Base-by-base conservation (phyloP, 2,797 vertebrate species). In the Ambastaia sidthimunki region DNA sequence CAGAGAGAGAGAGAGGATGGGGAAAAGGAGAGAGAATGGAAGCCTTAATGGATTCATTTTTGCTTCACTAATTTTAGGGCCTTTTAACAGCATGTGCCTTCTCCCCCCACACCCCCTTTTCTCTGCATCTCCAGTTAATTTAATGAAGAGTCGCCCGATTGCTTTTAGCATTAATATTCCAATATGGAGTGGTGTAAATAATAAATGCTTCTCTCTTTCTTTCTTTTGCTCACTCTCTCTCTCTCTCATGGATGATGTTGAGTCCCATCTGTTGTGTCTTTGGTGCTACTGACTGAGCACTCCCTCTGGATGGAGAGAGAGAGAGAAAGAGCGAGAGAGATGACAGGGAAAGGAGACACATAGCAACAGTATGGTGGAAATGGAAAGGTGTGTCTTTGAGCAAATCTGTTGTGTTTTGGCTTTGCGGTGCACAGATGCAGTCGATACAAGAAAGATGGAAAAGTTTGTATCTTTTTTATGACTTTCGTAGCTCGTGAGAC, bases 81-180 rank as follows among this genome's bases (percentile, higher is more conserved):
- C 90, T 93, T 93, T 94, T 93, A 93, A 93, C 91, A 89, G 88
- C 90, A 86, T 89, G 86, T 88, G 86, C 85, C 85, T 84, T 87
- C 87, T 84, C 62, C 67, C 55, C n/a, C 71, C 78, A 55, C 78
- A 25, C 59, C 55, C 34, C 23, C 50, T 76, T 74, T 80, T 84
- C 80, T 86, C 89, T 91, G 88, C 89, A 91, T 91, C 90, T 93
- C 85, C 88, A 92, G 94, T 93, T 92, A 93, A 92, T 93, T 93
- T 94, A 95, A 94, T 94, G 92, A 93, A 93, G 89, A 90, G 90
- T 92, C 92, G 91, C 91, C 93, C 89, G 87, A 91, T 86, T 94
- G 95, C 95, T 96, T 96, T 96, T 95, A 95, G 91, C 95, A 96
- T 96, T 95, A 95, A 95, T 96, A 96, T 95, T 95, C 93, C 94